Percentiles rank a stretch among this genome's conserved stretches.
These are phyloP conservation scores for Ellobius talpinus DNA, from an alignment of 2,113 vertebrate genomes.

Conservation along the genomic window DNA sequence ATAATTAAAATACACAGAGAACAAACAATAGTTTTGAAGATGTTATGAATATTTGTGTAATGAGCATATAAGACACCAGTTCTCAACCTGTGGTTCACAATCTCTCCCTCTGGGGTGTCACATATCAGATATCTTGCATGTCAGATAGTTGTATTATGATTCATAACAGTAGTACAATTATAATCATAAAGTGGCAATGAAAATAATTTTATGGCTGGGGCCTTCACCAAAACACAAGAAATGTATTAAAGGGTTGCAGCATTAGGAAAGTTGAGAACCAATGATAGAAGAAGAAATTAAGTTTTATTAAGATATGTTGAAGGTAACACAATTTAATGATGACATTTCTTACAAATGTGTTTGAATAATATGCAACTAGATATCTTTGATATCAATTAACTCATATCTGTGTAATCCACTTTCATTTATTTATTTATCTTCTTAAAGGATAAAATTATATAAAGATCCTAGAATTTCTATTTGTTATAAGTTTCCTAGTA, in stretches of 20 bases:
- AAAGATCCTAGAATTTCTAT: not conserved
- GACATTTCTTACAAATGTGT: not conserved
- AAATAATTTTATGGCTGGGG: not conserved
- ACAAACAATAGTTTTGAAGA: not conserved
- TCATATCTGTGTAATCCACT: not conserved
- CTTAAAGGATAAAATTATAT: not conserved
- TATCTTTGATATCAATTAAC: not conserved
- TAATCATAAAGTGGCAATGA: not conserved
- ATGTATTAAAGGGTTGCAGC: not conserved
- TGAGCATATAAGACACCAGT: not conserved
- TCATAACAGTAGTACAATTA: not conserved
- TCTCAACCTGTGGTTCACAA: not conserved
- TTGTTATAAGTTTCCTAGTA: slow-evolving; percentile 7
- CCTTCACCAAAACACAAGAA: not conserved
- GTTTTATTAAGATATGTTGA: not conserved
- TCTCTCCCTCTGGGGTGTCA: not conserved
- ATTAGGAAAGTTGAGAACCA: too few relatives aligned
- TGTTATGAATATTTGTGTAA: not conserved
- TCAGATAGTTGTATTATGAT: not conserved
- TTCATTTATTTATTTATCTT: not conserved
- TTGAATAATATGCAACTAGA: not conserved
- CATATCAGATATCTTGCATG: not conserved
- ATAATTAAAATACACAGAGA: not conserved
- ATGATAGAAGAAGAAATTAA: not conserved
- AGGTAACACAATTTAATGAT: not conserved